phyloP scores from a whole-genome alignment of 2,797 vertebrate species.

The Chanos chanos region DNA sequence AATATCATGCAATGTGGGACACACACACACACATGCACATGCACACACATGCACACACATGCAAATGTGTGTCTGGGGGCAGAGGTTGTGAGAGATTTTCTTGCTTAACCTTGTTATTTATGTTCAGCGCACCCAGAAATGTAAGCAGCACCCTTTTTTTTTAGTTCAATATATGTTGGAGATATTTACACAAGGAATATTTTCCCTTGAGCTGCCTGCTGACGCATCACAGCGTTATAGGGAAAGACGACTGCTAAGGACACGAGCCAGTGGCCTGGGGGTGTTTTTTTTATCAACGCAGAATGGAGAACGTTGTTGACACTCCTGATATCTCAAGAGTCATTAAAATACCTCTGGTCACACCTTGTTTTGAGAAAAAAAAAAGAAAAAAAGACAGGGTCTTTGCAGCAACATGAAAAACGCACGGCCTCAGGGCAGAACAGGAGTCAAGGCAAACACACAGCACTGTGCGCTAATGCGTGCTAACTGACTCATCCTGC shows the following conservation, averaged over 20 bases:
- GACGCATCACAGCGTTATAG: no score
- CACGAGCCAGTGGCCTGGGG: no score
- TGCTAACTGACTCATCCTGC: conserved; percentile 41
- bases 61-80: background rate
- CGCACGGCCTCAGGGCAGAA: conserved; percentile 35
- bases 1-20: no score
- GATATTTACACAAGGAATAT: conserved; percentile 11
- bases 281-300: no score
- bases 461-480: conserved; percentile 21
- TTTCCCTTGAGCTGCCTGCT: conserved; percentile 11
- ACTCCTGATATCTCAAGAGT: no score
- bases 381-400: background rate
- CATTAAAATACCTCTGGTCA: no score
- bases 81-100: conserved; percentile 5
- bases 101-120: conserved; percentile 20
- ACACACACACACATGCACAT: no score
- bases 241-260: no score
- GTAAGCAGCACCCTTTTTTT: conserved; percentile 10
- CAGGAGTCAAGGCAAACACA: conserved; percentile 15
- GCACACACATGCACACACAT: background rate
- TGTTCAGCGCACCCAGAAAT: conserved; percentile 12
- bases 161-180: conserved; percentile 26
- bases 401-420: conserved; percentile 17
- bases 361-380: no score
- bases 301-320: no score